phyloP scores from a whole-genome alignment of 2,113 vertebrate genomes.

The Atherinomorus stipes region DNA sequence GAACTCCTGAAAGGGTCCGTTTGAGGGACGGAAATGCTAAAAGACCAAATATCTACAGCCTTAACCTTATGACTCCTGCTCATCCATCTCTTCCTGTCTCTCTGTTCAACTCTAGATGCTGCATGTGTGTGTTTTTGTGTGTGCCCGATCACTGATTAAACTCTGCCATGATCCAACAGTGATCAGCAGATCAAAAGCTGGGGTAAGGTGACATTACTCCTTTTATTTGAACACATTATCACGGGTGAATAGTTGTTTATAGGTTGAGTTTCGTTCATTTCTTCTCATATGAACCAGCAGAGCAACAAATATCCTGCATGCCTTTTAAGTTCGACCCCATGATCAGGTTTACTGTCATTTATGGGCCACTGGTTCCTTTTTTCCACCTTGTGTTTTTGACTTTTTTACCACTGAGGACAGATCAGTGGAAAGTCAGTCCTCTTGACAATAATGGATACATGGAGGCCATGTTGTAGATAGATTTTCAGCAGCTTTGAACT shows the following conservation, averaged over 20 bases:
- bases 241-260: neutral
- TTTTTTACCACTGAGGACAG: conserved; percentile 13
- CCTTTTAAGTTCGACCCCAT: neutral
- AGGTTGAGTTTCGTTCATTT: neutral
- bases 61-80: conserved; percentile 25
- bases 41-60: neutral
- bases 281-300: conserved; percentile 1
- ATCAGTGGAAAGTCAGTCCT: conserved; percentile 16
- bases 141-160: conserved; percentile 17
- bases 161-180: conserved; percentile 64
- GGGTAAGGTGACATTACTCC: conserved; percentile 19
- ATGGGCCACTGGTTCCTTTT: conserved; percentile 2
- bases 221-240: conserved; percentile 31
- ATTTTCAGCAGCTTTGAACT: conserved; percentile 44
- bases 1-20: conserved; percentile 8
- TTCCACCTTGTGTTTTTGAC: conserved; percentile 9
- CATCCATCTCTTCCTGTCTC: conserved; percentile 41
- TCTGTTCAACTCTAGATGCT: neutral
- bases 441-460: conserved; percentile 34
- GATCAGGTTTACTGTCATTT: conserved; percentile 18
- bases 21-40: conserved; percentile 11
- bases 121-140: conserved; percentile 11
- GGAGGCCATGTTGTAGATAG: conserved; percentile 17
- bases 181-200: conserved; percentile 50
- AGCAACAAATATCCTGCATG: neutral